phyloP scores from a whole-genome alignment of 2,113 vertebrate genomes.

The Mormyrus iriodes region DNA sequence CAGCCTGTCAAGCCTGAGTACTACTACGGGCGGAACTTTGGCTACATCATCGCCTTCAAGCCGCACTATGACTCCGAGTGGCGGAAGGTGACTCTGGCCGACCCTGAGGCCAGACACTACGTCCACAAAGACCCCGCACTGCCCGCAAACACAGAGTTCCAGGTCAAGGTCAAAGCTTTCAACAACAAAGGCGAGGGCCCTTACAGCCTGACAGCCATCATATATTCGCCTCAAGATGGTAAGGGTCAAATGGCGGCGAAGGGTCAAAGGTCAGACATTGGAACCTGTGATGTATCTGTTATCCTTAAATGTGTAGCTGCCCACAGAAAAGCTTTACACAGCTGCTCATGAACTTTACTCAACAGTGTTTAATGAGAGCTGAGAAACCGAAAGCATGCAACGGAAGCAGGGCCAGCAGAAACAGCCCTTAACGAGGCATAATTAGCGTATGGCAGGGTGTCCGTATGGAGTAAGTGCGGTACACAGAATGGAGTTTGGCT shows the following conservation, averaged over 20 bases:
- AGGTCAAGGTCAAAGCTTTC: conserved; percentile 93
- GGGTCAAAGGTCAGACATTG: not conserved
- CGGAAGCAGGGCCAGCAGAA: not conserved
- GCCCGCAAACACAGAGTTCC: conserved; percentile 72
- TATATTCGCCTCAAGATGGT: conserved; percentile 88
- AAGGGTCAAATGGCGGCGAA: conserved; percentile 37
- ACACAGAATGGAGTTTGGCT: not conserved
- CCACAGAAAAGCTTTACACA: not conserved
- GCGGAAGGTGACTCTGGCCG: conserved; percentile 79
- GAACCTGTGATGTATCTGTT: not conserved
- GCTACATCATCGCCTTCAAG: conserved; percentile 91
- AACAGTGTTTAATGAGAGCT: not conserved
- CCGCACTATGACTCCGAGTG: conserved; percentile 68
- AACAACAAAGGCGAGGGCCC: conserved; percentile 88
- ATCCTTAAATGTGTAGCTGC: not conserved
- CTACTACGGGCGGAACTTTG: conserved; percentile 87
- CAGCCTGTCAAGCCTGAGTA: conserved; percentile 90
- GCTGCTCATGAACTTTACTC: not conserved
- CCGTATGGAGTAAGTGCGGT: not conserved
- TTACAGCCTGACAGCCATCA: conserved; percentile 73
- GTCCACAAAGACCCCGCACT: conserved; percentile 84
- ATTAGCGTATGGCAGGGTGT: not conserved
- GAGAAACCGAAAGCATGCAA: not conserved
- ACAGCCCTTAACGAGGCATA: not conserved
- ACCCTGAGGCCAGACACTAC: conserved; percentile 75